Evolutionary conservation across 2,113 vertebrate genomes (phyloP).

Genomic region (Prionailurus viverrinus): DNA sequence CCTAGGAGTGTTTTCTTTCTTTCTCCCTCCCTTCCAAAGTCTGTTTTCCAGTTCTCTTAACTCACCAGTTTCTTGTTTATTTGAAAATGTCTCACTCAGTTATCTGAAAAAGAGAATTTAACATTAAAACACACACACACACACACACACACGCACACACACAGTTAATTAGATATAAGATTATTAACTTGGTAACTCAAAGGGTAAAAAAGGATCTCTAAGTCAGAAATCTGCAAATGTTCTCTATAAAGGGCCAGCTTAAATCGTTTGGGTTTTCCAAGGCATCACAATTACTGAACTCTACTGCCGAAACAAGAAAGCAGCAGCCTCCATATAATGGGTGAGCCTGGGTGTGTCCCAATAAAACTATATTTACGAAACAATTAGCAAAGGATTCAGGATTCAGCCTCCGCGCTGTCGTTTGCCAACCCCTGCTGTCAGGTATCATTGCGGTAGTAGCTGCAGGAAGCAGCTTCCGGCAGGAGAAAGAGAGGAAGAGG

Average conservation of each 20-base stretch:
- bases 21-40: accelerated
- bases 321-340: background rate
- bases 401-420: background rate
- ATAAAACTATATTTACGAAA: background rate
- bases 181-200: background rate
- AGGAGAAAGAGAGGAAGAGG: background rate
- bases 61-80: background rate
- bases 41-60: background rate
- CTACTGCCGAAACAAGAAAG: background rate
- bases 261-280: background rate
- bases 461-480: background rate
- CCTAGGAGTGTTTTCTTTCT: background rate
- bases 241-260: background rate
- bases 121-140: background rate
- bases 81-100: background rate
- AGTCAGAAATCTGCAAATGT: background rate
- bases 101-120: background rate
- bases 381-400: background rate
- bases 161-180: background rate
- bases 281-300: background rate
- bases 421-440: background rate
- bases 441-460: background rate
- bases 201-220: background rate
- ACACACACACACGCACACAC: too few species aligned
- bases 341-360: too few species aligned